Percentiles rank a stretch among this genome's conserved stretches.
Evolutionary conservation across 1,140 invertebrate species (phyloP).

Genomic region (Armadillidium nasatum): DNA sequence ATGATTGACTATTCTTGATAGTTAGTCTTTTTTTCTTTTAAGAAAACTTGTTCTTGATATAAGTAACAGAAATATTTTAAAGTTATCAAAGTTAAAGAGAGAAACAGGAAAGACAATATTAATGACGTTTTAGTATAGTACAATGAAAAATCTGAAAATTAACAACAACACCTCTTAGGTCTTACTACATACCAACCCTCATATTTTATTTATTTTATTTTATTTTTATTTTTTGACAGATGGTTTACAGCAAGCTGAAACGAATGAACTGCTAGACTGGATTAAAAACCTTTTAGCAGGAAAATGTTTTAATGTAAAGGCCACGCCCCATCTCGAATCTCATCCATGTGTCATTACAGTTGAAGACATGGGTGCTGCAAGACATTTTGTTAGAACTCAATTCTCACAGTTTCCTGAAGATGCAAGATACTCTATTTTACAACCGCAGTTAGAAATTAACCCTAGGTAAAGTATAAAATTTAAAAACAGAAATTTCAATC

Average conservation of each 20-base stretch:
- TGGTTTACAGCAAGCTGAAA: slow-evolving; percentile 52
- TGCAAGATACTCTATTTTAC: slow-evolving; percentile 75
- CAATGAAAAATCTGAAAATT: too few species aligned
- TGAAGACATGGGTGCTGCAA: slow-evolving; percentile 89
- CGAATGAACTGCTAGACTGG: slow-evolving; percentile 66
- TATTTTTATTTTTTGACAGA: background rate
- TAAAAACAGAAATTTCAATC: slow-evolving; percentile 41
- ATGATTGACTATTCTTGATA: too few species aligned
- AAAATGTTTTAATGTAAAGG: slow-evolving; percentile 73
- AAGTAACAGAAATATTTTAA: too few species aligned
- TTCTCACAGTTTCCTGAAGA: slow-evolving; percentile 77
- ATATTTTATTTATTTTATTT: too few species aligned
- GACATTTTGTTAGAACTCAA: slow-evolving; percentile 89
- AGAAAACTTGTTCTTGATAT: too few species aligned
- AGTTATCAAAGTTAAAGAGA: too few species aligned
- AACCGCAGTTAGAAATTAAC: slow-evolving; percentile 90
- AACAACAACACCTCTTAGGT: too few species aligned
- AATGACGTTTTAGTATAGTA: too few species aligned
- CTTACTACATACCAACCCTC: too few species aligned
- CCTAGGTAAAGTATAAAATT: slow-evolving; percentile 52
- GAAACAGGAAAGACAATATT: too few species aligned
- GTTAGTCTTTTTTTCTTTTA: too few species aligned
- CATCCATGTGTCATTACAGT: slow-evolving; percentile 93
- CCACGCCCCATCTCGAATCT: slow-evolving; percentile 73
- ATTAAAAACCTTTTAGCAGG: slow-evolving; percentile 63